Evolutionary conservation across 2,113 vertebrate genomes (phyloP).

Genomic region (Chaenogobius annularis): DNA sequence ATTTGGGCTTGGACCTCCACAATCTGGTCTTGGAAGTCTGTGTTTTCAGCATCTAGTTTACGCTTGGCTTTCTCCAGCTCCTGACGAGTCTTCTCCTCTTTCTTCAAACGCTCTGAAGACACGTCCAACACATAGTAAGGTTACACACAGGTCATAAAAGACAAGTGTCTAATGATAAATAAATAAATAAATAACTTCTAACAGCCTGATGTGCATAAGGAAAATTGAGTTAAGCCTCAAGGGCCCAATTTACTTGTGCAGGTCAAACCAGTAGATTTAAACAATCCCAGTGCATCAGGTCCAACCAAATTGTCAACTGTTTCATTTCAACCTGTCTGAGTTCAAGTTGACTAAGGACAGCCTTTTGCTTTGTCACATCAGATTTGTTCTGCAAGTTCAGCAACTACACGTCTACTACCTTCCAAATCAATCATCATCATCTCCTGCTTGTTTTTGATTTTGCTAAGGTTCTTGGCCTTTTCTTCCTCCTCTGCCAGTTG

Average conservation of each 20-base stretch:
- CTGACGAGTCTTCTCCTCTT: conserved; percentile 96
- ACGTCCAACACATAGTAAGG: background rate
- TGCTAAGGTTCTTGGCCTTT: conserved; percentile 94
- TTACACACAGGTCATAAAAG: background rate
- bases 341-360: background rate
- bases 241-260: conserved; percentile 3
- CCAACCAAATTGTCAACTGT: background rate
- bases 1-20: conserved; percentile 94
- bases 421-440: conserved; percentile 97
- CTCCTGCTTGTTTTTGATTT: conserved; percentile 98
- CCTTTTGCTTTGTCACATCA: background rate
- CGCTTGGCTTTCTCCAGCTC: conserved; percentile 96
- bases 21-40: conserved; percentile 97
- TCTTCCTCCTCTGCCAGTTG: conserved; percentile 96
- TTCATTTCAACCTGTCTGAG: background rate
- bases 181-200: conserved; percentile 17
- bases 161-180: conserved; percentile 14
- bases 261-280: conserved; percentile 4
- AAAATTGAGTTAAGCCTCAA: conserved; percentile 22
- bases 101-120: conserved; percentile 89
- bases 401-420: conserved; percentile 75
- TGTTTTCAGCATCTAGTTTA: conserved; percentile 93
- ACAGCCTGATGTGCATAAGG: conserved; percentile 11
- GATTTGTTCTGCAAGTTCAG: background rate
- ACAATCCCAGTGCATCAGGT: background rate